Conservation (phyloP, 2,797 vertebrate genomes). For the Bryconaethiops microstoma region DNA sequence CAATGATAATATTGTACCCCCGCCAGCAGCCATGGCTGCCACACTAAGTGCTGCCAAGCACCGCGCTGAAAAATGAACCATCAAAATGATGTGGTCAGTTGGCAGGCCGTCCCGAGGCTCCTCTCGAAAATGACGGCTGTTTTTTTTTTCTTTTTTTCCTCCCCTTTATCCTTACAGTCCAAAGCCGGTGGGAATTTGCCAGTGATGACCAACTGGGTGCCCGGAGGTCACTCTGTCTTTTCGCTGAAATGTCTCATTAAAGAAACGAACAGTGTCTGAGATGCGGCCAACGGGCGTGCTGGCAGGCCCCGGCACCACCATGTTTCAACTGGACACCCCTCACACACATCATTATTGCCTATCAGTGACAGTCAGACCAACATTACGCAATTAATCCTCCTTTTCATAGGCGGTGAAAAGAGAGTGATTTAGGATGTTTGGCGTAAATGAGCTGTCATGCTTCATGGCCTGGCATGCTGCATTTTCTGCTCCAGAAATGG, state of each 20-base stretch:
- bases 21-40: conserved; percentile 60
- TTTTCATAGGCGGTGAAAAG: conserved; percentile 67
- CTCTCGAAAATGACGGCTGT: conserved; percentile 67
- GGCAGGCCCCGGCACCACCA: conserved; percentile 66
- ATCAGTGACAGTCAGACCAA: conserved; percentile 76
- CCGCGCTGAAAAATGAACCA: conserved; percentile 73
- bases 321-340: conserved; percentile 71
- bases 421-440: conserved; percentile 54
- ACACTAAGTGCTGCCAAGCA: conserved; percentile 57
- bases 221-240: conserved; percentile 72
- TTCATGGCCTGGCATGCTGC: conserved; percentile 33
- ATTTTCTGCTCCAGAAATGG: conserved; percentile 30
- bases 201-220: conserved; percentile 68
- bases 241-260: conserved; percentile 79
- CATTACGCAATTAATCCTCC: conserved; percentile 74
- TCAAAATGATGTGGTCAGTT: conserved; percentile 77
- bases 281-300: conserved; percentile 72
- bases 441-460: conserved; percentile 58
- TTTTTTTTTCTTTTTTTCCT: conserved; percentile 43
- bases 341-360: conserved; percentile 80
- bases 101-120: conserved; percentile 69
- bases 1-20: conserved; percentile 61
- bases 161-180: conserved; percentile 52
- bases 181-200: conserved; percentile 69
- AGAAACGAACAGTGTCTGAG: conserved; percentile 77